phyloP scores from a whole-genome alignment of 2,113 vertebrate species.

The Nycticorax nycticorax region DNA sequence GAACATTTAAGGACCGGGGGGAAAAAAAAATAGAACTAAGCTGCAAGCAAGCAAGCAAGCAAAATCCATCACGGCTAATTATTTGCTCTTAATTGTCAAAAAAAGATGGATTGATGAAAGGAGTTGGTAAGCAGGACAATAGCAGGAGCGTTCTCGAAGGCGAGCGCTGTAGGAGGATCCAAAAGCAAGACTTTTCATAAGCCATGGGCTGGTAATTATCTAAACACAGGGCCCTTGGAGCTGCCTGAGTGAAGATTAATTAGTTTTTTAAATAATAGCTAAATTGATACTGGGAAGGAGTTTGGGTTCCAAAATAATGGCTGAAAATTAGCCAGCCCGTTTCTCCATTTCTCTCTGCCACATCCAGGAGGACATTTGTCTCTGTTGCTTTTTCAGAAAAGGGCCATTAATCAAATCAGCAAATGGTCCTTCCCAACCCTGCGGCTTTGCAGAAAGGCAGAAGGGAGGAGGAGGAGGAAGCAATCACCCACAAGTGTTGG shows the following conservation, averaged over 20 bases:
- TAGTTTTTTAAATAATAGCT: slow-evolving; percentile 79
- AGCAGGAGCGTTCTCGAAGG: slow-evolving; percentile 26
- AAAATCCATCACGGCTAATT: slow-evolving; percentile 74
- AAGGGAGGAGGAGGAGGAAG: slow-evolving; percentile 10
- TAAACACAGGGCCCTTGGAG: slow-evolving; percentile 70
- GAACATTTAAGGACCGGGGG: neutral
- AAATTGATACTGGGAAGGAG: slow-evolving; percentile 68
- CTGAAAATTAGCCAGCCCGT: slow-evolving; percentile 70
- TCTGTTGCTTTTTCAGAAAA: slow-evolving; percentile 61
- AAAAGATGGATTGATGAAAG: slow-evolving; percentile 64
- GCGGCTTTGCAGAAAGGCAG: slow-evolving; percentile 28
- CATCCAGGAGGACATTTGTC: slow-evolving; percentile 64
- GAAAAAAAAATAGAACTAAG: neutral
- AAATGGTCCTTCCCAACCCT: slow-evolving; percentile 64
- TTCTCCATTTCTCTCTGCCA: slow-evolving; percentile 66
- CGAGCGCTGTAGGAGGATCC: slow-evolving; percentile 43
- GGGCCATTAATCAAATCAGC: slow-evolving; percentile 73
- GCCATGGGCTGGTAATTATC: slow-evolving; percentile 74
- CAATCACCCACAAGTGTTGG: neutral
- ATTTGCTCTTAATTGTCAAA: slow-evolving; percentile 77
- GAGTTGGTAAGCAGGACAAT: slow-evolving; percentile 17
- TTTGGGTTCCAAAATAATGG: slow-evolving; percentile 66
- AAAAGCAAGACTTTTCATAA: slow-evolving; percentile 71
- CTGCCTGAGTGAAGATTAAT: slow-evolving; percentile 78
- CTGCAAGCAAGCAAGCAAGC: slow-evolving; percentile 49